Base-by-base conservation (phyloP, 2,797 vertebrate genomes). In the Catharus ustulatus region DNA sequence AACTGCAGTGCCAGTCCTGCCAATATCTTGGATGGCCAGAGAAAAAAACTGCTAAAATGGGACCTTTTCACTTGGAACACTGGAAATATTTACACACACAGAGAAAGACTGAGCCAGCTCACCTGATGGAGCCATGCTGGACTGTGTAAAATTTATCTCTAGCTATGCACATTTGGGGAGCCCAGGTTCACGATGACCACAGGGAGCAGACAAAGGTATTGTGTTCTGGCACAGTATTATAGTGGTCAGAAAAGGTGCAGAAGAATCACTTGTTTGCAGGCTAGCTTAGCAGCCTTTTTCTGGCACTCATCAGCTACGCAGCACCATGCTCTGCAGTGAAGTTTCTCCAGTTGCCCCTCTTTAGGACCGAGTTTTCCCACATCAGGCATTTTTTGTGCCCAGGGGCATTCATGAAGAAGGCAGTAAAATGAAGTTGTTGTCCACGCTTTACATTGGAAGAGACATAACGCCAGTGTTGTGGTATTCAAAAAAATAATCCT, bases 391-490 rank as follows among this genome's bases (percentile, higher is more conserved):
- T 58, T 64, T 81, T 21, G 2, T 58, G 55, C 18, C 38, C 40
- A 30, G 74, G 20, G 17, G 21, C 1, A 1, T 72, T 27, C 12
- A 13, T 1, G 0, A 18, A 76, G 45, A 63, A 78, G 9, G 12
- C 15, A 48, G 22, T 13, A 46, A 64, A 86, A 46, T 76, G 38
- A 66, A 58, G 45, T 40, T 13, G 13, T 20, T 71, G 7, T 19
- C 34, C 66, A 54, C 0, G 0, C 34, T 82, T 95, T 61, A 43
- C 5, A 64, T 57, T 16, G 42, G 34, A 82, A 45, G 11, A 77
- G 19, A 51, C 15, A 64, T 43, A 74, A 90, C 71, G 45, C 7
- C 22, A 5, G 4, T 79, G 4, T 21, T 8, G 2, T 18, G 13
- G 13, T 26, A 58, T 61, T 79, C 4, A 7, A 34, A 24, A 38